Evolutionary conservation across 1,140 invertebrate genomes (phyloP), one percentile per base, ranked within the genome.

Genomic region (Pseudoatta argentina): DNA sequence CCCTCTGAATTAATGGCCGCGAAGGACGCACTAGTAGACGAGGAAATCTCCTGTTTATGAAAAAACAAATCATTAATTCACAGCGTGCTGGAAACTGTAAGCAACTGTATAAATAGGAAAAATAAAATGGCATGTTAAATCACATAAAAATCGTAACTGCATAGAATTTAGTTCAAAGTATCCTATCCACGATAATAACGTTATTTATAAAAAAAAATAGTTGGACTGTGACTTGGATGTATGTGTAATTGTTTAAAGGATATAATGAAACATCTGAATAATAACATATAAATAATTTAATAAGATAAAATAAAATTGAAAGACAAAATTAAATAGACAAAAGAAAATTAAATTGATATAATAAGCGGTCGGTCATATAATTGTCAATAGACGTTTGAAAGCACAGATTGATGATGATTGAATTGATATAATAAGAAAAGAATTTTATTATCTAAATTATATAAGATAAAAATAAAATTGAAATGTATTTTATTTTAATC

Each of bases 61-160:
- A 83, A 83, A 73, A 83, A 39, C 14, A 57, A 51, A 51, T 83
- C 39, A 83, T 83, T 83, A 83, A 75, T 83, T 83, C 55, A 75
- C 44, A 61, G 57, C 55, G n/a, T 44, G 39, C n/a, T 16, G 44
- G 44, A n/a, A 61, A 63, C 53, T 30, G 24, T 27, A 27, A 59
- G 66, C 34, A 48, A 73, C 24, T 27, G 21, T 24, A 73, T 73
- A 83, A 73, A 83, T 21, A 34, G 14, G 14, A 21, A 71, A 18
- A 16, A 73, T 63, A 34, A 8, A 27, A 61, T 14, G 10, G n/a
- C 18, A 30, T 1, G 18, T 48, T 34, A 12, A 73, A 73, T 72
- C 21, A 61, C 1, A 21, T 59, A 72, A 44, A 18, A 82, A 48
- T 82, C 3, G 55, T 24, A 61, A 6, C n/a, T 18, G 53, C 53